Base-by-base conservation (phyloP, 2,888 invertebrate species). In the Plutella xylostella region DNA sequence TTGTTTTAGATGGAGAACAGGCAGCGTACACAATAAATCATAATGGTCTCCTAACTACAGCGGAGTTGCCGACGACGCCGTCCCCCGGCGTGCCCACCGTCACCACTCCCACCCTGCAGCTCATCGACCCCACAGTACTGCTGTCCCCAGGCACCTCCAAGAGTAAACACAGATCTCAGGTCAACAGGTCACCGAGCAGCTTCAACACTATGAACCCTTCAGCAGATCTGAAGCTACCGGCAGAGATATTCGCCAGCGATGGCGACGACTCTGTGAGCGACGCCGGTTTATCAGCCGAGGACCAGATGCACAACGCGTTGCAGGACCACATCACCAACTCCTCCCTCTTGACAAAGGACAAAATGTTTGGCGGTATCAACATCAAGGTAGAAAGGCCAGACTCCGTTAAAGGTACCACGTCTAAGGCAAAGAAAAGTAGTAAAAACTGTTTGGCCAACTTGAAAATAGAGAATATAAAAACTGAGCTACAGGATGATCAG, bases 211-310 rank as follows among this genome's bases (percentile, higher is more conserved):
- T 80, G 49, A 74, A 75, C 37, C 76, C 76, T 43, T 57, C 80
- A 25, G 72, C 77, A 45, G 83, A 83, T 52, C 65, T 79, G 48
- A 80, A 68, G 55, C 63, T 85, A 19, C 85, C 85, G 6, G 80
- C 78, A 45, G 79, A 85, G 50, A 85, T 85, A 58, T 85, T 85
- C 61, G 85, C 84, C 39, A 82, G 79, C 54, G 84, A 84, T 53
- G 48, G n/a, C n/a, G 85, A 85, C 51, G 48, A 52, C 18, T 82
- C 83, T 11, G 65, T 68, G 0, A 77, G 80, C 51, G 83, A 83
- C 45, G 64, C 72, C 28, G 76, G 82, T 9, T 51, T 71, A 1
- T 45, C 59, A 11, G 82, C 80, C 41, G 78, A 78, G 38, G 48
- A 68, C 3, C 53, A 43, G 18, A 54, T 67, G 19, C 63, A 65